Evolutionary conservation across 2,113 vertebrate genomes (phyloP), one percentile per base, ranked within the genome.

Genomic region (Brachyhypopomus occidentalis): DNA sequence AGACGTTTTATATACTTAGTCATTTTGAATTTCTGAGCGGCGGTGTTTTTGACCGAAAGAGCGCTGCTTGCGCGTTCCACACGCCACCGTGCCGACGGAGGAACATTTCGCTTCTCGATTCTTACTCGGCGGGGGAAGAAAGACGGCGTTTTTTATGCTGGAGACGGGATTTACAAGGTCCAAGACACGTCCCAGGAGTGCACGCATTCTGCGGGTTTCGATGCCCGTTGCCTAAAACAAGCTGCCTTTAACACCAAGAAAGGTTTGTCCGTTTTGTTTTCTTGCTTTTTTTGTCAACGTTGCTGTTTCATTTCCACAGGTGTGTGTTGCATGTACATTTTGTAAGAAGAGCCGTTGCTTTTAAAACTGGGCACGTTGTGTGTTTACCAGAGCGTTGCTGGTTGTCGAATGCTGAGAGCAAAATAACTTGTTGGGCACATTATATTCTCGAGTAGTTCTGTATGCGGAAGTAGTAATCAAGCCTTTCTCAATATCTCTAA

Each of bases 281-380:
- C 25, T 56, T 52, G 78, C 66, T 52, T 82, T 45, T 20, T 52
- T 30, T 30, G 27, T 63, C 30, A 41, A n/a, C 27, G 41, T 64
- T 38, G 8, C 11, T 48, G 55, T 88, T 86, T 86, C 20, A 16
- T 76, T 72, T 85, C 88, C 75, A 92, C 91, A 91, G 91, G 91
- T 93, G 92, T 88, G 88, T 16, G 62, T 55, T 71, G 58, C 52
- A 6, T 12, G 41, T 81, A 30, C 22, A 58, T 81, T 67, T 81
- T 12, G 48, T 20, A 48, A 41, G 36, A 67, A 41, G 27, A 56
- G 38, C 16, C 60, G 12, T 27, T 30, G 62, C 9, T 64, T 66
- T 6, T 17, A 16, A 19, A 19, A 30, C 62, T 19, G 16, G 56
- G 1, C 19, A 25, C 25, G 14, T 1, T 14, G n/a, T 67, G 30